Base-by-base conservation (phyloP, 2,797 vertebrate genomes). In the Brotula barbata region DNA sequence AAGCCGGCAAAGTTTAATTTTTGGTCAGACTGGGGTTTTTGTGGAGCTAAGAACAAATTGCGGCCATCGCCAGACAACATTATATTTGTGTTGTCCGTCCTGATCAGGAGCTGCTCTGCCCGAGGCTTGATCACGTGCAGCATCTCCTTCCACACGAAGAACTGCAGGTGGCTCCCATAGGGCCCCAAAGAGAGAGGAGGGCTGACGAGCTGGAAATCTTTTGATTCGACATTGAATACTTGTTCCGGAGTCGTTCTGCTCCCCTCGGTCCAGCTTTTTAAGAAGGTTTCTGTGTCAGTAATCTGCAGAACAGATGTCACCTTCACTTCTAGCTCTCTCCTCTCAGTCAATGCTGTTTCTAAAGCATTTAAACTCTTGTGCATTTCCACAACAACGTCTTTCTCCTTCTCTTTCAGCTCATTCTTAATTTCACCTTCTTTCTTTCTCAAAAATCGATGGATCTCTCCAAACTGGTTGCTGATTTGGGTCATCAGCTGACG, bases 131-230 rank as follows among this genome's bases (percentile, higher is more conserved):
- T 46, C 19, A 81, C 44, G 54, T 73, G 57, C 16, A 83, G 71
- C 84, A 89, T 85, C 72, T 86, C 76, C 61, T 85, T 88, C 86
- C 88, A 88, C 22, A 86, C 25, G 25, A 87, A 87, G 61, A 84
- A 84, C 71, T 84, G 74, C 48, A 89, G 62, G 68, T 88, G 85
- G 52, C 82, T 85, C 55, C 84, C 85, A 58, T 77, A 71, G 1
- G 81, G 82, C 16, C 55, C 80, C 37, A 89, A 8, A 21, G 52
- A 73, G 2, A 89, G 47, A 16, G 61, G 60, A 12, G 11, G 5
- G 0, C 58, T 50, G 17, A 62, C 70, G 54, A 86, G 73, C 16
- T 42, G 1, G 1, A 86, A 49, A 11, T 48, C 13, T 5, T 16
- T 21, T 2, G 36, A 57, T 36, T 25, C 68, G 17, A 72, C 59